Evolutionary conservation across 2,888 invertebrate species (phyloP).

Genomic region (Drosophila infuscata): DNA sequence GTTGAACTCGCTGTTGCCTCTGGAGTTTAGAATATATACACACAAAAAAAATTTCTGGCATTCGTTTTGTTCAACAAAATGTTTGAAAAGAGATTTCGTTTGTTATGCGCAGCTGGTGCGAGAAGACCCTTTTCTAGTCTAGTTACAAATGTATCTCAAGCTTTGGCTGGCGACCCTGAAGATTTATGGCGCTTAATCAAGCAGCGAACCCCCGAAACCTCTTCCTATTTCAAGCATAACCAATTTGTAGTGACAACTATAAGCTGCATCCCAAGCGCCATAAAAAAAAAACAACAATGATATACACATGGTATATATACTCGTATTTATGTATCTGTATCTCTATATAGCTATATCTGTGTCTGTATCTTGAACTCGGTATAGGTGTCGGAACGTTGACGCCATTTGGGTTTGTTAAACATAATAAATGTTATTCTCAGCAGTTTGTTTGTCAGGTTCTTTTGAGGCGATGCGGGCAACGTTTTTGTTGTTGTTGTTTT

Average conservation of each 20-base stretch:
- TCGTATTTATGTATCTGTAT: slow-evolving; percentile 20
- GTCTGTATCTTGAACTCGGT: slow-evolving; percentile 42
- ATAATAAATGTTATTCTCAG: slow-evolving; percentile 76
- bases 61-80: slow-evolving; percentile 64
- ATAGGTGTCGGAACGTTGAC: slow-evolving; percentile 63
- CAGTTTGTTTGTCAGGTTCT: slow-evolving; percentile 57
- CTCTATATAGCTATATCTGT: slow-evolving; percentile 34
- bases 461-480: slow-evolving; percentile 51
- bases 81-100: slow-evolving; percentile 52
- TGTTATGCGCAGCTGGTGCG: slow-evolving; percentile 50
- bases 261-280: slow-evolving; percentile 73
- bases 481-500: slow-evolving; percentile 16
- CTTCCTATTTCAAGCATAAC: slow-evolving; percentile 47
- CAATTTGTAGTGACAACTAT: slow-evolving; percentile 79
- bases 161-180: slow-evolving; percentile 49
- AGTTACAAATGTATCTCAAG: slow-evolving; percentile 62
- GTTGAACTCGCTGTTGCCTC: slow-evolving; percentile 32
- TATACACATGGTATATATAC: slow-evolving; percentile 18
- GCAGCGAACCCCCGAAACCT: slow-evolving; percentile 39
- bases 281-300: slow-evolving; percentile 46
- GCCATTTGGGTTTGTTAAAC: slow-evolving; percentile 77
- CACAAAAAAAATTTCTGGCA: slow-evolving; percentile 23
- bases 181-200: slow-evolving; percentile 78
- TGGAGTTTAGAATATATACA: slow-evolving; percentile 14
- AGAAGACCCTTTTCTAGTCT: slow-evolving; percentile 52